Evolutionary conservation across 2,797 vertebrate species (phyloP), one percentile per base, ranked within the genome.

Genomic region (Pangasius larnaudii): DNA sequence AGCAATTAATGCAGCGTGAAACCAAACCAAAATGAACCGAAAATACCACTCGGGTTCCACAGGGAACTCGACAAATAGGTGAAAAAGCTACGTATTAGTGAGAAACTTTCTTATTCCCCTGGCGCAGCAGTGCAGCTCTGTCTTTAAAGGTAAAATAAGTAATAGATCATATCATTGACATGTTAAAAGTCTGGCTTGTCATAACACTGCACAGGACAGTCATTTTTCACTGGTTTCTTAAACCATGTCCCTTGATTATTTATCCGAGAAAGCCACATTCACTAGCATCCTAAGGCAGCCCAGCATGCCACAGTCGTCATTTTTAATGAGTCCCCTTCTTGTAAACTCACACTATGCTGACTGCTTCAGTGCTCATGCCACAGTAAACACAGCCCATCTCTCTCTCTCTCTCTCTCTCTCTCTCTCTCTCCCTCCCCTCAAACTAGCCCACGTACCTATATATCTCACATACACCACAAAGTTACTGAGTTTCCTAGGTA

Each of bases 281-380:
- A 13, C 42, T 39, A 71, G 84, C 51, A 33, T 83, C 71, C 82
- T 80, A 59, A 84, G 87, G 84, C 71, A 87, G 36, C 24, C 5
- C 69, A 84, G 65, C 46, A 84, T 53, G 36, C 42, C 81, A 86
- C 39, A 53, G 71, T 81, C 90, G 90, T 90, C 58, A 89, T 89
- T 86, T 91, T 90, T 91, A 89, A 91, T 89, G 80, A 90, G 87
- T 86, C 58, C 83, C 82, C 39, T 56, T 85, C 87, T 87, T 56
- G 24, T 88, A 83, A 82, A 65, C 74, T 88, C 69, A 83, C 36
- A 86, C 59, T 2, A n/a, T 27, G 42, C 69, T 85, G 75, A 69
- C 80, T 69, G 74, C 77, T 84, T 46, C 59, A 75, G 58, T 77
- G 80, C 88, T 84, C 27, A 22, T 79, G 85, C 51, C n/a, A 67